Conservation (phyloP, 1,140 invertebrate genomes). For the Luehdorfia chinensis region DNA sequence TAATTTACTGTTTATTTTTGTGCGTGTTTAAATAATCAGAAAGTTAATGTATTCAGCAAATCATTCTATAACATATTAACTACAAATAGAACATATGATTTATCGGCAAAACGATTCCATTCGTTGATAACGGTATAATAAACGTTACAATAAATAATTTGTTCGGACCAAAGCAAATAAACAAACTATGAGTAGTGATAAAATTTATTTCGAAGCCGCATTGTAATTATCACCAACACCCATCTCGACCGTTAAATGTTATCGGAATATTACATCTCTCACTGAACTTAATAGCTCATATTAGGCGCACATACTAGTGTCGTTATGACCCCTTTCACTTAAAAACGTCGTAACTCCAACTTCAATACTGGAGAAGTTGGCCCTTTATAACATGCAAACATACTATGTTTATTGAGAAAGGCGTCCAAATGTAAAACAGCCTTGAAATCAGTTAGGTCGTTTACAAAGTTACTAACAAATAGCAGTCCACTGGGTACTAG, state of each 20-base stretch:
- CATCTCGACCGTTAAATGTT: slow-evolving; percentile 42
- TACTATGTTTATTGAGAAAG: slow-evolving; percentile 21
- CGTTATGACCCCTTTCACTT: slow-evolving; percentile 1
- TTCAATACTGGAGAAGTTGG: neutral
- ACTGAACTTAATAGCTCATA: slow-evolving; percentile 42
- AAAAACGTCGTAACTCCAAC: slow-evolving; percentile 10
- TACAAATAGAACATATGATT: slow-evolving; percentile 12
- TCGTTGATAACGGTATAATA: slow-evolving; percentile 11
- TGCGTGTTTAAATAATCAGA: slow-evolving; percentile 1
- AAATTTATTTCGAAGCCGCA: slow-evolving; percentile 15
- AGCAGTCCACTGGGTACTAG: slow-evolving; percentile 19
- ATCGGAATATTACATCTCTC: slow-evolving; percentile 37
- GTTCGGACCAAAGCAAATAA: slow-evolving; percentile 9
- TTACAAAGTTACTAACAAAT: slow-evolving; percentile 27
- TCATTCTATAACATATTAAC: slow-evolving; percentile 11
- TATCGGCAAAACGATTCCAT: slow-evolving; percentile 2
- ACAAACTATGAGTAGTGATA: slow-evolving; percentile 18
- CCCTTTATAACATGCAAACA: slow-evolving; percentile 17
- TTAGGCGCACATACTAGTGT: slow-evolving; percentile 24
- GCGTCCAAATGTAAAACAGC: slow-evolving; percentile 27
- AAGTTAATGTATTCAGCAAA: slow-evolving; percentile 7
- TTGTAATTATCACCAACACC: slow-evolving; percentile 35
- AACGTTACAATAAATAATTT: slow-evolving; percentile 17
- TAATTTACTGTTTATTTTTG: too few species aligned
- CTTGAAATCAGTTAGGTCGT: slow-evolving; percentile 30